A percentile compares a stretch with the other conserved stretches of the same genome.
Evolutionary conservation across 2,113 vertebrate species (phyloP).

Genomic region (Anoplopoma fimbria): DNA sequence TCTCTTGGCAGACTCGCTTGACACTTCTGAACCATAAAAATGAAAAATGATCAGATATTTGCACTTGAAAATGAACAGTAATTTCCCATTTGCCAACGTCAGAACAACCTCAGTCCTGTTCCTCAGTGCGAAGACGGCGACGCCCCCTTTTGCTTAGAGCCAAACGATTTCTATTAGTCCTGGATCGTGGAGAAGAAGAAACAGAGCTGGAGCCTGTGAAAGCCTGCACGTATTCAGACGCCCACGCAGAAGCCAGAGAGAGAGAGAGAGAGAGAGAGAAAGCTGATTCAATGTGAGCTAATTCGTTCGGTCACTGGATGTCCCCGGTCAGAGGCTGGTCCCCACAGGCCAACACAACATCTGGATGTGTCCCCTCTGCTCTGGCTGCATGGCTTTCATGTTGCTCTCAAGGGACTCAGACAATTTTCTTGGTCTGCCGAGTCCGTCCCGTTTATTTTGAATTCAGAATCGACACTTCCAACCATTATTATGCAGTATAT

Average conservation of each 20-base stretch:
- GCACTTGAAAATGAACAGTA: background rate
- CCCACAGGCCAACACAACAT: slow-evolving; percentile 64
- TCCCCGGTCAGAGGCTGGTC: slow-evolving; percentile 55
- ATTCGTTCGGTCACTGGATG: slow-evolving; percentile 64
- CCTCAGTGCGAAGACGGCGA: background rate
- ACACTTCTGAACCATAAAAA: slow-evolving; percentile 3
- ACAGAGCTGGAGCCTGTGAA: slow-evolving; percentile 28
- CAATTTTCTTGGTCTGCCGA: slow-evolving; percentile 18
- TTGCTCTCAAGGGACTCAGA: slow-evolving; percentile 29
- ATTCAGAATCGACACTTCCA: slow-evolving; percentile 4
- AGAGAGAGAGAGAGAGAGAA: slow-evolving; percentile 50
- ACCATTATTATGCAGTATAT: slow-evolving; percentile 1
- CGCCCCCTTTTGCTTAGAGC: background rate
- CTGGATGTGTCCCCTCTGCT: slow-evolving; percentile 62
- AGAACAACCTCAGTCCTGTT: background rate
- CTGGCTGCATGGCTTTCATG: slow-evolving; percentile 54
- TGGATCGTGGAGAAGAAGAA: background rate
- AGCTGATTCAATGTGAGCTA: slow-evolving; percentile 63
- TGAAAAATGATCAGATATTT: slow-evolving; percentile 19
- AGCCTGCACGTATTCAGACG: slow-evolving; percentile 43
- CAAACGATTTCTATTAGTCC: slow-evolving; percentile 13
- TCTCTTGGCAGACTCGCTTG: background rate
- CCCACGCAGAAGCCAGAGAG: slow-evolving; percentile 54
- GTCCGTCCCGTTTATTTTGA: slow-evolving; percentile 33
- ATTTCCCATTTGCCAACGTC: background rate